phyloP scores from a whole-genome alignment of 2,113 vertebrate species.

The Gobiocypris rarus region DNA sequence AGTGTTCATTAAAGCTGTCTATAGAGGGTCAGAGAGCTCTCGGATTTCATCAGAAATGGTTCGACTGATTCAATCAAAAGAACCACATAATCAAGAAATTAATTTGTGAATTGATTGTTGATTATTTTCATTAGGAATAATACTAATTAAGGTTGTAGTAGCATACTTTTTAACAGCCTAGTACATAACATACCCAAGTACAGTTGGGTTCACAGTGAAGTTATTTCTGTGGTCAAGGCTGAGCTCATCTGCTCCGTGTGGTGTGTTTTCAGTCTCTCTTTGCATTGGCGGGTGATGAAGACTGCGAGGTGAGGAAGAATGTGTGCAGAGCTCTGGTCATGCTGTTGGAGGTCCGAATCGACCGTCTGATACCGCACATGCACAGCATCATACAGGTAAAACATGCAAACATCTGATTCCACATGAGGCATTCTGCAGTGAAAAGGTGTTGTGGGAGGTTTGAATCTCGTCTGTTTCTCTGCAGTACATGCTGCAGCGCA shows the following conservation, averaged over 20 bases:
- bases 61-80: too few species aligned
- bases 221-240: neutral
- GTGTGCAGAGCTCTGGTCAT: constrained; percentile 93
- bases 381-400: constrained; percentile 95
- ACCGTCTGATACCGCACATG: constrained; percentile 94
- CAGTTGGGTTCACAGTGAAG: neutral
- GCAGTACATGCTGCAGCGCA: constrained; percentile 95
- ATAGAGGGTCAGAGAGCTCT: too few species aligned
- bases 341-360: constrained; percentile 92
- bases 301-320: constrained; percentile 92
- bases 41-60: too few species aligned
- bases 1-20: too few species aligned
- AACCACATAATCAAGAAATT: too few species aligned
- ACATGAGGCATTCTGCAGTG: too few species aligned
- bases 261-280: constrained; percentile 83
- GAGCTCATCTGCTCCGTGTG: neutral
- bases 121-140: too few species aligned
- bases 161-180: neutral
- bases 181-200: neutral
- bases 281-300: constrained; percentile 89
- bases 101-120: too few species aligned
- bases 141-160: neutral
- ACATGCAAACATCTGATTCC: neutral
- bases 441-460: neutral
- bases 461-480: neutral